Evolutionary conservation across 2,113 vertebrate species (phyloP).

Genomic region (Pseudorhombus dupliciocellatus): DNA sequence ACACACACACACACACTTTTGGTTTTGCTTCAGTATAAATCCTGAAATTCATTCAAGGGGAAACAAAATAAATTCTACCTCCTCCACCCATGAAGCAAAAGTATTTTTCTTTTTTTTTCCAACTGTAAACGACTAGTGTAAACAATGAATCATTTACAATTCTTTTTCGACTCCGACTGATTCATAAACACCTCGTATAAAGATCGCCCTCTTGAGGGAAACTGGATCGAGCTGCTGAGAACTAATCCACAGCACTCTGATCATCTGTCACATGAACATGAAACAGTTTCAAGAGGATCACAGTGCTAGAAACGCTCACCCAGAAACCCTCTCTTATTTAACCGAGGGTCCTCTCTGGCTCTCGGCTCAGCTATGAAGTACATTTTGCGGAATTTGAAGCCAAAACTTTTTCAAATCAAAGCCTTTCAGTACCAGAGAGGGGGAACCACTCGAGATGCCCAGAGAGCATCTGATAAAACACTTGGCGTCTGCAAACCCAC

Average conservation of each 20-base stretch:
- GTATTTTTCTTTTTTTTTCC: conserved; percentile 35
- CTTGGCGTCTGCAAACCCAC: conserved; percentile 48
- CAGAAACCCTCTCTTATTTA: conserved; percentile 23
- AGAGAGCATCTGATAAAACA: conserved; percentile 42
- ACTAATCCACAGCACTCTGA: conserved; percentile 34
- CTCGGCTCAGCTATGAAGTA: conserved; percentile 1
- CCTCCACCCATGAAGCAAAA: conserved; percentile 58
- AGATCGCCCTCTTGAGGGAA: conserved; percentile 24
- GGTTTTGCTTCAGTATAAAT: conserved; percentile 79
- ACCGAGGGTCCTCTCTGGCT: conserved; percentile 29
- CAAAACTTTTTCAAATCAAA: conserved; percentile 1
- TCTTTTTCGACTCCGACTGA: conserved; percentile 51
- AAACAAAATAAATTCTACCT: conserved; percentile 21
- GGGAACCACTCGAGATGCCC: conserved; percentile 21
- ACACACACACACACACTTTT: conserved; percentile 66
- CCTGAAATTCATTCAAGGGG: conserved; percentile 68
- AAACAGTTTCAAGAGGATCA: conserved; percentile 34
- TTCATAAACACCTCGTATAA: conserved; percentile 56
- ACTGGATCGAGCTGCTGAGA: neutral
- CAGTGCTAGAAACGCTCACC: conserved; percentile 25
- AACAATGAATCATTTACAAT: conserved; percentile 63
- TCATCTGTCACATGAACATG: conserved; percentile 22
- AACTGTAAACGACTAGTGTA: conserved; percentile 68
- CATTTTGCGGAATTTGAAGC: neutral
- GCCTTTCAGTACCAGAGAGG: conserved; percentile 57